Percentiles rank a stretch among this genome's conserved stretches.
phyloP scores from a whole-genome alignment of 2,113 vertebrate species.

The Psittacus erithacus region DNA sequence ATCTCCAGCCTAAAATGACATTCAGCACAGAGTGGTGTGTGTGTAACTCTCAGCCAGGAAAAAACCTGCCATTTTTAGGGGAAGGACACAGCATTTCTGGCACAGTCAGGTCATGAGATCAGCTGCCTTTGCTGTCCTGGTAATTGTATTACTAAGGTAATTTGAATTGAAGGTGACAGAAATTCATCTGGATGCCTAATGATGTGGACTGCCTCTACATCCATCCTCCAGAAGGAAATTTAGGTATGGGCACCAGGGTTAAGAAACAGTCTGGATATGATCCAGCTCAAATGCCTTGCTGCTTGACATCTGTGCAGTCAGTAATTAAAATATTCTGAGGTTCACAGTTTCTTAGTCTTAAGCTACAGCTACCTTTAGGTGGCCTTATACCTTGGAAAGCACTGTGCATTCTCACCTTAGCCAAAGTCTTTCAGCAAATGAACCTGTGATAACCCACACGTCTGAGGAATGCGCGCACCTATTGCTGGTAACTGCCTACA shows the following conservation, averaged over 20 bases:
- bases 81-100: neutral
- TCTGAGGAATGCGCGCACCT: neutral
- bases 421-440: neutral
- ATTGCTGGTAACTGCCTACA: neutral
- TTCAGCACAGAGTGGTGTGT: neutral
- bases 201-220: neutral
- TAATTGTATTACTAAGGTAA: neutral
- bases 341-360: neutral
- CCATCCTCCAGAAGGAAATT: neutral
- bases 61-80: neutral
- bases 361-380: neutral
- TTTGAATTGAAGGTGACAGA: neutral
- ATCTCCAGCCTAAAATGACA: neutral
- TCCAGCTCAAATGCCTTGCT: neutral
- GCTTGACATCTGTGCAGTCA: neutral
- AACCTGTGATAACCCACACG: neutral
- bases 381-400: neutral
- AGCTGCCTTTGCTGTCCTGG: neutral
- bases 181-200: neutral
- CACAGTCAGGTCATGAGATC: neutral
- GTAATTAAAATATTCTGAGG: neutral
- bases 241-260: neutral
- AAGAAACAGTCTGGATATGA: neutral
- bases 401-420: neutral
- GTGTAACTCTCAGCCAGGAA: neutral